Evolutionary conservation across 2,797 vertebrate species (phyloP), one percentile per base, ranked within the genome.

Genomic region (Crypturellus tataupa): DNA sequence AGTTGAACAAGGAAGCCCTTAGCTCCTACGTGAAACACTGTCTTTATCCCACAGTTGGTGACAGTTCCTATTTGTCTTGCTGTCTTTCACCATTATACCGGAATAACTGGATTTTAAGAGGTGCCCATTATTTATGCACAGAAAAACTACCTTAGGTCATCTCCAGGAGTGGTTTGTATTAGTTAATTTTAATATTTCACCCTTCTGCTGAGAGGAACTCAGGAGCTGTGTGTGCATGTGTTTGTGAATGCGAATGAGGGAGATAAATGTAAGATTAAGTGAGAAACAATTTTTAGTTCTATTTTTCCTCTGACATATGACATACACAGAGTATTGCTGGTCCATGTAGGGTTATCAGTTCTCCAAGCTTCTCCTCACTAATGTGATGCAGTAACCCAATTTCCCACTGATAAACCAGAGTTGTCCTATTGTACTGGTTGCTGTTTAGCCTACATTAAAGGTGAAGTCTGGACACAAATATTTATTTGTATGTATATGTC

Each of bases 261-360:
- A 58, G 51, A 40, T 56, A 19, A 31, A 56, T 56, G 39, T 1
- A 20, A 77, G 24, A 89, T 92, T 37, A 73, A 51, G 53, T 65
- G 39, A 90, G 73, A 69, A 90, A 59, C 27, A 9, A 63, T 88
- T 94, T 92, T 67, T 83, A 56, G 51, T 73, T 93, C 4, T 67
- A 8, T 70, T 94, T 78, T 81, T 4, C 42, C 29, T 65, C 49
- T 76, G 67, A 51, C 77, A 42, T 6, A 2, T 1, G 20, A 15
- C 29, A 39, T 1, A 14, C 25, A 16, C 29, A 55, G 60, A 69
- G 39, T 10, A 15, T 77, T 69, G 47, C 46, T 31, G 67, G 39
- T 56, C 46, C 10, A 5, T 62, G 16, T 75, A 63, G 69, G 33
- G n/a, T 87, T 79, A 27, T 72, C 39, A 2, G 47, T 59, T 80